Evolutionary conservation across 1,140 invertebrate species (phyloP), one percentile per base, ranked within the genome.

Genomic region (Notospermus geniculatus): DNA sequence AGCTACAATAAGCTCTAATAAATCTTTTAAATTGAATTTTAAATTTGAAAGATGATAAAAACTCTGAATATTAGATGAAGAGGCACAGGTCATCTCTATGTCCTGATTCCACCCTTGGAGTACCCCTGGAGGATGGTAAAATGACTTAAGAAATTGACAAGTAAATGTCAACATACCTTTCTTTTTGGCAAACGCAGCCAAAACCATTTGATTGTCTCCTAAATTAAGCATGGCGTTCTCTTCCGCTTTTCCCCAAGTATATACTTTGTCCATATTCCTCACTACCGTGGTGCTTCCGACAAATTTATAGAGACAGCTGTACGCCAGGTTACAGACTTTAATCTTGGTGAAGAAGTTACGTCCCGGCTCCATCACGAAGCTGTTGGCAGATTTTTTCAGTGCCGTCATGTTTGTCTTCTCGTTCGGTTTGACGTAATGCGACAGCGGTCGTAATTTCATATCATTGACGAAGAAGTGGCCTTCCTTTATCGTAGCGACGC

Each of bases 311-410:
- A 30, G 56, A 56, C 67, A 66, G 13, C 53, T 23, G 2, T 57
- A 28, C 4, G 68, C 68, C 36, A 64, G 60, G 32, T 64, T 69
- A 60, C 68, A 69, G n/a, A 61, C 52, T 23, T 43, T 22, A n/a
- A 67, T 22, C 36, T 39, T 58, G 23, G 58, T 30, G 46, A 67
- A 66, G 7, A 67, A 28, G n/a, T 46, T 54, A 30, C 62, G 25
- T 25, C 60, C 60, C n/a, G 64, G 63, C 32, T 63, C 63, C 54
- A 69, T 61, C 1, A 27, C 25, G 25, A 63, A 67, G 28, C 53
- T 58, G 23, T 54, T 58, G 2, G 56, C 45, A 17, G 25, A 41
- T 22, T 50, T 45, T 2, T 45, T 28, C 13, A 52, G 19, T 27
- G 28, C 45, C 5, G 55, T 19, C 11, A 59, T 27, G 1, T 29